phyloP scores from a whole-genome alignment of 2,113 vertebrate species.

The Calypte anna region DNA sequence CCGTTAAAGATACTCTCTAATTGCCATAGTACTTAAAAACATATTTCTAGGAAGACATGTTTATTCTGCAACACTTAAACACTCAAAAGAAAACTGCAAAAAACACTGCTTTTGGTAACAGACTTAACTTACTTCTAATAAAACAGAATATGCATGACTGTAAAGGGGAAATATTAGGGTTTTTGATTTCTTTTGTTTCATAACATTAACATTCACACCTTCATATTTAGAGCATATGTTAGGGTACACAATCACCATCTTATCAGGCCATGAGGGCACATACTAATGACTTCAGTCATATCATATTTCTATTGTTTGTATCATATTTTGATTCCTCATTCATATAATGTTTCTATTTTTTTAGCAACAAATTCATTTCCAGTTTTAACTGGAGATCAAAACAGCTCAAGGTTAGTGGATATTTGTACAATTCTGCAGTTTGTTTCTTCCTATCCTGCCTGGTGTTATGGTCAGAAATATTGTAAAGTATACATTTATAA shows the following conservation, averaged over 20 bases:
- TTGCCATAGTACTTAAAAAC: neutral
- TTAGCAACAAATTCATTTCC: neutral
- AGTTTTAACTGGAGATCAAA: neutral
- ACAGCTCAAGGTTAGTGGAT: neutral
- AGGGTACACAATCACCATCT: neutral
- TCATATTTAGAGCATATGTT: neutral
- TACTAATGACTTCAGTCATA: neutral
- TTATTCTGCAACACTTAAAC: neutral
- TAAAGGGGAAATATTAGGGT: neutral
- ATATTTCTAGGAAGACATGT: rapidly evolving
- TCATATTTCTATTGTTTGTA: too few species aligned
- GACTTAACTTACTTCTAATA: neutral
- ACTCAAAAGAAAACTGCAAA: neutral
- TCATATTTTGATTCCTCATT: too few species aligned
- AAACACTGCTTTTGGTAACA: neutral
- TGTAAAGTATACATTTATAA: neutral
- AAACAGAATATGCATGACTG: rapidly evolving
- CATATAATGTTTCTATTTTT: neutral
- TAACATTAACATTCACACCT: neutral
- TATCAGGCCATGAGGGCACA: neutral
- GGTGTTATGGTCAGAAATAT: neutral
- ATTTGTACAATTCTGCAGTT: neutral
- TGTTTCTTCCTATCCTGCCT: neutral
- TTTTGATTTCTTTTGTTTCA: neutral
- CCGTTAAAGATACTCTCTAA: neutral